Evolutionary conservation across 2,113 vertebrate genomes (phyloP).

Genomic region (Planiliza haematocheilus): DNA sequence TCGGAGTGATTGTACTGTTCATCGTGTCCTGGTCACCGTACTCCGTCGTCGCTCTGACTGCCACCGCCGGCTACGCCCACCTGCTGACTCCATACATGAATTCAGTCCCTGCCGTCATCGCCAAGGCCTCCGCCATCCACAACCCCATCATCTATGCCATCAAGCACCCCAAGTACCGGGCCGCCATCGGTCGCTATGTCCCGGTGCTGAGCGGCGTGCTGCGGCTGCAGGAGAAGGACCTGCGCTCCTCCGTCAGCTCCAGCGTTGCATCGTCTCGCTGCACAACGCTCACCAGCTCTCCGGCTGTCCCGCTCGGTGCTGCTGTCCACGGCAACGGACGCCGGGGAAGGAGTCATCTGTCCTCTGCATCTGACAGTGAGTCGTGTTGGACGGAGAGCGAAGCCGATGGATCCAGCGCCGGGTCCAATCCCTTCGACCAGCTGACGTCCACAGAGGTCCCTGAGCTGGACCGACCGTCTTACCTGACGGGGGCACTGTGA

Average conservation of each 20-base stretch:
- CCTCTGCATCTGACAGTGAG: slow-evolving; percentile 4
- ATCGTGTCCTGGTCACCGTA: slow-evolving; percentile 92
- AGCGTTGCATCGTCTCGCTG: background rate
- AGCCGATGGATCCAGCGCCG: background rate
- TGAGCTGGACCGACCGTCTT: fast-evolving
- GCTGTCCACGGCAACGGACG: background rate
- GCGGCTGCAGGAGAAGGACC: slow-evolving; percentile 32
- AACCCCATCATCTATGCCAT: slow-evolving; percentile 95
- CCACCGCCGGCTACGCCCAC: slow-evolving; percentile 77
- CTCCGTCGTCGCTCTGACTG: slow-evolving; percentile 78
- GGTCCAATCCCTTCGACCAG: background rate
- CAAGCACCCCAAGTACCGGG: slow-evolving; percentile 89
- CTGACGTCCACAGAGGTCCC: background rate
- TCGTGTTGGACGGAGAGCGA: slow-evolving; percentile 42
- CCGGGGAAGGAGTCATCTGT: background rate
- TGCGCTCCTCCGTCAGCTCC: slow-evolving; percentile 26
- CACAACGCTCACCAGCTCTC: slow-evolving; percentile 7
- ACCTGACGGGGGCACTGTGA: background rate
- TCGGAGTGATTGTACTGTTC: slow-evolving; percentile 84
- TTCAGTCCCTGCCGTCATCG: slow-evolving; percentile 36
- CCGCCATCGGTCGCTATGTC: slow-evolving; percentile 17
- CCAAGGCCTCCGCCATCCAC: slow-evolving; percentile 87
- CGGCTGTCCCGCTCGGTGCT: background rate
- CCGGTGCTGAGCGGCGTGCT: slow-evolving; percentile 5
- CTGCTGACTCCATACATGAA: slow-evolving; percentile 89